Evolutionary conservation across 1,140 invertebrate species (phyloP), one percentile per base, ranked within the genome.

Genomic region (Cotesia vestalis): DNA sequence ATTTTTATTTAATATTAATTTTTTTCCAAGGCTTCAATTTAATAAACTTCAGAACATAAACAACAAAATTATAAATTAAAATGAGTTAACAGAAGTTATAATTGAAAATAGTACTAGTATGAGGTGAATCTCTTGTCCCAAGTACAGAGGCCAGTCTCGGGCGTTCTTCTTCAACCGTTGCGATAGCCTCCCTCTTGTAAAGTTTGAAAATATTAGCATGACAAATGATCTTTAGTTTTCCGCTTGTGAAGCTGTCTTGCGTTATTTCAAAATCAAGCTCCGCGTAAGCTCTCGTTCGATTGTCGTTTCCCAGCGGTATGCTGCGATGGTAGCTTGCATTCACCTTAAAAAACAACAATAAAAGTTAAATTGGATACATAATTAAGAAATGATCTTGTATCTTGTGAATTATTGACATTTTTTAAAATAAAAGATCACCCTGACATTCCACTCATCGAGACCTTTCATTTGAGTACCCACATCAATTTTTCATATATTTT

Each of bases 111-210:
- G 57, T 40, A 86, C 84, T 80, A 51, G 76, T 79, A 35, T 81
- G 83, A 69, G 86, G 85, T 27, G 88, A 88, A 82, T 91, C 90
- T 52, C 90, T 88, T 51, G 90, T 91, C 69, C 90, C 90, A 80
- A 91, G 85, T 38, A 92, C 90, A 3, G 90, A 90, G 36, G 90
- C 91, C 40, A 91, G 87, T 78, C 90, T 87, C 35, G 91, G 91
- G 75, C 89, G 86, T 82, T 92, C 90, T 79, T 92, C 91, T 73
- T 90, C 90, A 53, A 92, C 78, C n/a, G 88, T 76, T 4, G 90
- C 78, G 20, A 87, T 88, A 11, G 86, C 85, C 73, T 86, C 83
- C 64, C 86, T 85, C 34, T 85, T 85, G 84, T 91, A 91, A 64
- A 90, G 86, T 69, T 89, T 85, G 83, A 90, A 89, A 80, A 92